Evolutionary conservation across 2,797 vertebrate species (phyloP).

Genomic region (Enteromius fasciolatus): DNA sequence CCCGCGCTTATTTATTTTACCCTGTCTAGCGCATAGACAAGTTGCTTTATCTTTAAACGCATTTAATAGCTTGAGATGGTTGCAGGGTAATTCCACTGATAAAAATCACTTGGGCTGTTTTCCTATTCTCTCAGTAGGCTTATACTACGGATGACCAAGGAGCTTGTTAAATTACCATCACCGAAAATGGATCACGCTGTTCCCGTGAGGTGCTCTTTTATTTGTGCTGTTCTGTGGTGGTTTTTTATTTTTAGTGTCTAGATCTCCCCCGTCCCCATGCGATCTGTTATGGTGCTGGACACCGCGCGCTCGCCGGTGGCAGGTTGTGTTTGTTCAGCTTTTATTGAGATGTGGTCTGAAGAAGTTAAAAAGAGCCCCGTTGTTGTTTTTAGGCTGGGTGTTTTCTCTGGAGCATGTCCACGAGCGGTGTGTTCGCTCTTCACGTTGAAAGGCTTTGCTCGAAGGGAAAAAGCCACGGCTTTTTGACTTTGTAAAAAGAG

Average conservation of each 20-base stretch:
- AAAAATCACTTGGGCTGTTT: constrained; percentile 36
- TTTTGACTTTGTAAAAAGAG: constrained; percentile 45
- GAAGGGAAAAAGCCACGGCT: constrained; percentile 70
- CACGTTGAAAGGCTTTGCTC: constrained; percentile 61
- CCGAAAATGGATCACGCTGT: constrained; percentile 4
- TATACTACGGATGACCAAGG: neutral
- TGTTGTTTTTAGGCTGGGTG: constrained; percentile 83
- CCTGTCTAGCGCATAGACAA: constrained; percentile 1
- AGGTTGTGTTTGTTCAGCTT: constrained; percentile 87
- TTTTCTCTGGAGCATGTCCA: constrained; percentile 80
- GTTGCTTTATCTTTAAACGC: constrained; percentile 28
- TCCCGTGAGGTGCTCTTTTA: constrained; percentile 18
- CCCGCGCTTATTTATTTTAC: constrained; percentile 44
- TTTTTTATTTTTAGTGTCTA: constrained; percentile 31
- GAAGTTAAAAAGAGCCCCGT: constrained; percentile 83
- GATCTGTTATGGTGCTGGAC: constrained; percentile 70
- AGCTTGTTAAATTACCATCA: constrained; percentile 34
- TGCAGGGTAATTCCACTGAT: constrained; percentile 24
- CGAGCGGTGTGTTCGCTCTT: constrained; percentile 68
- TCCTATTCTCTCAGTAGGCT: constrained; percentile 37
- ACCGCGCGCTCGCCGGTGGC: constrained; percentile 76
- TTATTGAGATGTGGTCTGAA: constrained; percentile 83
- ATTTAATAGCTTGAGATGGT: constrained; percentile 18
- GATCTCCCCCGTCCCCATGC: constrained; percentile 27
- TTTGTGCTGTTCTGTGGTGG: constrained; percentile 13